Evolutionary conservation across 2,113 vertebrate species (phyloP).

Genomic region (Capra hircus): DNA sequence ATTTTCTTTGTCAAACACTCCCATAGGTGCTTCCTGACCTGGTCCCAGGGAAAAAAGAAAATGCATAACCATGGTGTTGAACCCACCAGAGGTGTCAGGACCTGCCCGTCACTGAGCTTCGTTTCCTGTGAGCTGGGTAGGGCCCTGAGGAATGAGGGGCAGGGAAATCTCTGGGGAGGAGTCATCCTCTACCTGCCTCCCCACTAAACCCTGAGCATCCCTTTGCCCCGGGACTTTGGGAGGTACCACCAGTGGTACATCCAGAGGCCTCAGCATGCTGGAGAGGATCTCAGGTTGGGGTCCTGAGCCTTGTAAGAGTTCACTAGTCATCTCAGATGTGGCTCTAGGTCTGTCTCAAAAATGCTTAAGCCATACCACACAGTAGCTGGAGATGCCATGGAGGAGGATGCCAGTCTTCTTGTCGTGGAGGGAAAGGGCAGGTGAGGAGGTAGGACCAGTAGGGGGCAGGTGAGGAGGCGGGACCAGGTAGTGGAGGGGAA

Average conservation of each 20-base stretch:
- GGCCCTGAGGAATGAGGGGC: accelerated
- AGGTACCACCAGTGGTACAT: accelerated
- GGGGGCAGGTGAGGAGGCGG: not conserved
- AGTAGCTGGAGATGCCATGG: accelerated
- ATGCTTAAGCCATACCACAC: not conserved
- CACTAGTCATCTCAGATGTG: not conserved
- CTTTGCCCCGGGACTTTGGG: no score
- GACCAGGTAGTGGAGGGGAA: not conserved
- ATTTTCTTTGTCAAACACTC: not conserved
- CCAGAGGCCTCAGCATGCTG: not conserved
- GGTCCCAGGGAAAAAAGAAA: not conserved
- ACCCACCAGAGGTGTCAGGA: accelerated
- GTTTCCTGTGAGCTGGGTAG: not conserved
- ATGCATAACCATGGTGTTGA: accelerated
- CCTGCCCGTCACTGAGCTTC: not conserved
- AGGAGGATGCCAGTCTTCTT: not conserved
- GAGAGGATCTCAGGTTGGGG: not conserved
- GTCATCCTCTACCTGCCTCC: not conserved
- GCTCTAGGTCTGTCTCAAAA: not conserved
- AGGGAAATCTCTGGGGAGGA: not conserved
- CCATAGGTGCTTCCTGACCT: slow-evolving; percentile 73
- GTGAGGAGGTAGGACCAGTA: not conserved
- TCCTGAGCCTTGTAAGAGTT: not conserved
- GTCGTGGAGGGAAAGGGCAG: not conserved
- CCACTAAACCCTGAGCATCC: accelerated